Evolutionary conservation across 1,140 invertebrate species (phyloP).

Genomic region (Heterodera carotae): DNA sequence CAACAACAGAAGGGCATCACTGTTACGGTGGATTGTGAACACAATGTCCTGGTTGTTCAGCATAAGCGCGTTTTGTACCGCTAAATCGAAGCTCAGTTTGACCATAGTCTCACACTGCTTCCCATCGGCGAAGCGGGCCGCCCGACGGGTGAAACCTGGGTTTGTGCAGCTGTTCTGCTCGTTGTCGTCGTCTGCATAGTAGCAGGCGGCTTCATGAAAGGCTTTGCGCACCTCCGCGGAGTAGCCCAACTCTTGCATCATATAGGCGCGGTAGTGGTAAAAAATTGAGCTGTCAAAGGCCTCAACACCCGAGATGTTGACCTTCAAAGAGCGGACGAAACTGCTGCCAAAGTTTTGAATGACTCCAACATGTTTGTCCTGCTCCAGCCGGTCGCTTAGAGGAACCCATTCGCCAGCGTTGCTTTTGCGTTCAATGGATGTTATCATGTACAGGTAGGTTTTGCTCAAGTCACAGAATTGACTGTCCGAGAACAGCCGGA

Average conservation of each 20-base stretch:
- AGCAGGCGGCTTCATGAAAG: neutral
- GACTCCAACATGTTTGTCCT: neutral
- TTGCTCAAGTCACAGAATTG: conserved; percentile 2
- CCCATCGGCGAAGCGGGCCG: neutral
- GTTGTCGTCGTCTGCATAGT: neutral
- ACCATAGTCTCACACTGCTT: neutral
- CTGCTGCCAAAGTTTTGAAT: conserved; percentile 9
- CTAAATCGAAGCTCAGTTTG: conserved; percentile 33
- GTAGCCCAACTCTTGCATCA: neutral
- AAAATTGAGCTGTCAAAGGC: neutral
- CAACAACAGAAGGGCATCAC: conserved; percentile 18
- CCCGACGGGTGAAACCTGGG: neutral
- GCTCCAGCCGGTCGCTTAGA: neutral
- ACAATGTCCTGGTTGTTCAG: conserved; percentile 34
- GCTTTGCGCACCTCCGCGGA: neutral
- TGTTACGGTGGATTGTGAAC: conserved; percentile 27
- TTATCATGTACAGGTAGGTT: neutral
- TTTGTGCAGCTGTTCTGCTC: neutral
- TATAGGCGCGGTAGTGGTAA: neutral
- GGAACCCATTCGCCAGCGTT: neutral
- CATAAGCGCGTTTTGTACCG: neutral
- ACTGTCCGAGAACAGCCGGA: neutral
- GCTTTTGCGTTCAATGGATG: neutral
- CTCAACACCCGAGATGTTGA: neutral
- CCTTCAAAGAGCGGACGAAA: neutral